Base-by-base conservation (phyloP, 2,888 invertebrate species). In the Plagiodera versicolora region DNA sequence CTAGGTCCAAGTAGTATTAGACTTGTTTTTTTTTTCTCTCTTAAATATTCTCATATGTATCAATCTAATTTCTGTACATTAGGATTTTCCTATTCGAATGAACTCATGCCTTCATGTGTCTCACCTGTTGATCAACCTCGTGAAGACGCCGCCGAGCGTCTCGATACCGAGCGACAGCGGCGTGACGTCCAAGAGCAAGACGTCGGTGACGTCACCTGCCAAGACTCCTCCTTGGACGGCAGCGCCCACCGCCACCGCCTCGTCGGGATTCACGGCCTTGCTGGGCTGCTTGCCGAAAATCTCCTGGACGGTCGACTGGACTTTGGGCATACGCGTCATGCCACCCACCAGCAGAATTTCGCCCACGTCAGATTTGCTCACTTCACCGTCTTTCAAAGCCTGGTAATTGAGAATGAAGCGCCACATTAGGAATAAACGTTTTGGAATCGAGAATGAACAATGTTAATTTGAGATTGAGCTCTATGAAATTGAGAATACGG, bases 291-390 rank as follows among this genome's bases (percentile, higher is more conserved):
- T 91, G 8, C 89, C 89, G 65, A 85, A 84, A 83, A 92, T 92
- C 24, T 24, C 24, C 4, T 3, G 3, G 3, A 24, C 24, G 4
- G 92, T 77, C 56, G 80, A 86, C 79, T 91, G 91, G 32, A 92
- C 87, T 77, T 91, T 92, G 0, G 92, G 92, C 57, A 92, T 91
- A 65, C 91, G 85, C 0, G 88, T 92, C 0, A 91, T 91, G 19
- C 91, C 93, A 3, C 93, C 93, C 45, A 93, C 92, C 49, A 93
- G 81, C 0, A 93, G 92, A 63, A 92, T 89, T 64, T 85, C 83
- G 35, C 81, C 80, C 74, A 92, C 92, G 79, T 90, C 89, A 0
- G 91, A 83, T 65, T 95, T 91, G 60, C 90, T 84, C 79, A 92
- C 79, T 72, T 91, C 89, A 0, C 92, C 91, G 74, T 92, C 92